A percentile compares a stretch with the other conserved stretches of the same genome.
Evolutionary conservation across 2,888 invertebrate species (phyloP).

Genomic region (Hymenopus coronatus): DNA sequence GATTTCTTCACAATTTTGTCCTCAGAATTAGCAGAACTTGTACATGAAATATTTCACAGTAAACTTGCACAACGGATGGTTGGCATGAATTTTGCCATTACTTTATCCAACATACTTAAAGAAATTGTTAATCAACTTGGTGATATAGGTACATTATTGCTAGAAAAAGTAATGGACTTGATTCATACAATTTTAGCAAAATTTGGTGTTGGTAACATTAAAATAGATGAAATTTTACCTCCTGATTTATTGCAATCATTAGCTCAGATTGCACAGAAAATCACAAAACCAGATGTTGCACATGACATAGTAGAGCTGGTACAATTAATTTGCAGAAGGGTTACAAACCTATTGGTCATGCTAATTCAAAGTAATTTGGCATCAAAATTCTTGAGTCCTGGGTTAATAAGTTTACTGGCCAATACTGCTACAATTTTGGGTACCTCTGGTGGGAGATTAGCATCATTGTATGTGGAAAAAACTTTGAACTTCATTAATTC

Average conservation of each 20-base stretch:
- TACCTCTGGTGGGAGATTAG: background rate
- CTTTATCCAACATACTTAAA: background rate
- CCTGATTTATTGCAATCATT: background rate
- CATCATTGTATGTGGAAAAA: background rate
- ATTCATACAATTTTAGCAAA: background rate
- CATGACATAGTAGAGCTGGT: background rate
- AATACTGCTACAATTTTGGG: background rate
- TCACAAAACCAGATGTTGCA: background rate
- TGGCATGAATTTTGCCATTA: background rate
- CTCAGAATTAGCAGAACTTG: background rate
- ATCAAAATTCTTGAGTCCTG: background rate
- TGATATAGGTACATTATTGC: background rate
- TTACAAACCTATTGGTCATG: background rate
- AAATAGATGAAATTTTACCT: background rate
- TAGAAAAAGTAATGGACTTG: background rate
- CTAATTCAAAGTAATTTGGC: background rate
- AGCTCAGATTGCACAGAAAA: background rate
- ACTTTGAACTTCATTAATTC: background rate
- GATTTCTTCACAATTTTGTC: background rate
- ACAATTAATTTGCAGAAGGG: background rate
- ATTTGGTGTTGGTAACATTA: background rate
- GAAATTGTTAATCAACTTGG: background rate
- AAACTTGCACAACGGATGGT: background rate
- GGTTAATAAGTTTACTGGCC: background rate
- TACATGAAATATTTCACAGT: background rate